phyloP scores from a whole-genome alignment of 2,797 vertebrate species.

The Buphagus erythrorhynchus region DNA sequence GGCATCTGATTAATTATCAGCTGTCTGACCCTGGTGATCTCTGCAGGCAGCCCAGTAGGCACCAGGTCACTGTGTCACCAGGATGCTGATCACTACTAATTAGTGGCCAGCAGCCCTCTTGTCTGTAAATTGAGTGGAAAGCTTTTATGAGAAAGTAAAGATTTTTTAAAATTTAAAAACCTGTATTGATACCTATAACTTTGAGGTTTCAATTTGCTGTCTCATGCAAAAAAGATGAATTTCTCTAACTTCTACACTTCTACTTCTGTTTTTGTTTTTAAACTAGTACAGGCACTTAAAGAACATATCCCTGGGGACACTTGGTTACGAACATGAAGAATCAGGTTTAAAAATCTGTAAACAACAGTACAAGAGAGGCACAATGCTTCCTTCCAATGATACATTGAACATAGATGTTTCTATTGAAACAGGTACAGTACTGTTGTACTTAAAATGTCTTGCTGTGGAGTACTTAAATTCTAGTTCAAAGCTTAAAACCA shows the following conservation, averaged over 20 bases:
- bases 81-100: not conserved
- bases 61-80: rapidly evolving
- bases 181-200: not conserved
- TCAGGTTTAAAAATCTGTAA: slow-evolving; percentile 88
- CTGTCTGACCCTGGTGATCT: not conserved
- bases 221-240: not conserved
- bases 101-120: not conserved
- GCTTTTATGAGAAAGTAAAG: not conserved
- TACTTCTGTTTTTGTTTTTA: not conserved
- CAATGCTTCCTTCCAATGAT: slow-evolving; percentile 78
- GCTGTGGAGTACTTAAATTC: not conserved
- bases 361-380: slow-evolving; percentile 83
- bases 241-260: not conserved
- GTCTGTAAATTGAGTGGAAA: not conserved
- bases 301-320: slow-evolving; percentile 85
- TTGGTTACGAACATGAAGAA: slow-evolving; percentile 82
- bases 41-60: not conserved
- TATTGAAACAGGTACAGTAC: slow-evolving; percentile 83
- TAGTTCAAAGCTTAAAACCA: not conserved
- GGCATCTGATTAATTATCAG: not conserved
- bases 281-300: slow-evolving; percentile 81
- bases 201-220: not conserved
- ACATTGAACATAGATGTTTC: slow-evolving; percentile 84
- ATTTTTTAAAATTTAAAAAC: not conserved
- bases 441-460: not conserved